Conservation (phyloP, 2,888 invertebrate species). For the Agonopterix heracliana region DNA sequence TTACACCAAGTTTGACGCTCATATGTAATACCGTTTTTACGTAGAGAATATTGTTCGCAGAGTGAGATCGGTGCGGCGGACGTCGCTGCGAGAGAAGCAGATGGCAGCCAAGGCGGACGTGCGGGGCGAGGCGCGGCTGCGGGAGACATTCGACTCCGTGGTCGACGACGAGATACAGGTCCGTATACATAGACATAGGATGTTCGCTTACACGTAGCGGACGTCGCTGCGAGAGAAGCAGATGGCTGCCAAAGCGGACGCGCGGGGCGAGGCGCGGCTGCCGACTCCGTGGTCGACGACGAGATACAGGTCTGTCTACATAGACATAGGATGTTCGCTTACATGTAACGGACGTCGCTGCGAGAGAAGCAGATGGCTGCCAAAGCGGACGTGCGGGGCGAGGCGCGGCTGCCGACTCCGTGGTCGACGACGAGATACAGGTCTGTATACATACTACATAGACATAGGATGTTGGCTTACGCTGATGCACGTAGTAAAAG, state of each 20-base stretch:
- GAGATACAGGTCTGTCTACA: conserved; percentile 52
- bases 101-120: conserved; percentile 96
- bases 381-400: conserved; percentile 95
- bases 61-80: conserved; percentile 94
- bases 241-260: conserved; percentile 94
- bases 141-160: conserved; percentile 67
- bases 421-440: conserved; percentile 62
- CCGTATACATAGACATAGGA: conserved; percentile 6
- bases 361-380: conserved; percentile 95
- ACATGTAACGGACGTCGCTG: conserved; percentile 92
- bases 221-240: conserved; percentile 96
- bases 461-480: too few species aligned
- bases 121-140: conserved; percentile 88
- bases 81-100: conserved; percentile 94
- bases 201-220: too few species aligned
- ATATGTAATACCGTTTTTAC: too few species aligned
- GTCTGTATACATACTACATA: conserved; percentile 31
- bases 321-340: too few species aligned
- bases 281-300: conserved; percentile 58
- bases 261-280: conserved; percentile 90
- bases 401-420: conserved; percentile 80
- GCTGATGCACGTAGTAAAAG: too few species aligned
- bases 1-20: too few species aligned
- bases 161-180: conserved; percentile 66
- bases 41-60: conserved; percentile 38